Evolutionary conservation across 1,140 invertebrate genomes (phyloP).

Genomic region (Drosophila saltans): DNA sequence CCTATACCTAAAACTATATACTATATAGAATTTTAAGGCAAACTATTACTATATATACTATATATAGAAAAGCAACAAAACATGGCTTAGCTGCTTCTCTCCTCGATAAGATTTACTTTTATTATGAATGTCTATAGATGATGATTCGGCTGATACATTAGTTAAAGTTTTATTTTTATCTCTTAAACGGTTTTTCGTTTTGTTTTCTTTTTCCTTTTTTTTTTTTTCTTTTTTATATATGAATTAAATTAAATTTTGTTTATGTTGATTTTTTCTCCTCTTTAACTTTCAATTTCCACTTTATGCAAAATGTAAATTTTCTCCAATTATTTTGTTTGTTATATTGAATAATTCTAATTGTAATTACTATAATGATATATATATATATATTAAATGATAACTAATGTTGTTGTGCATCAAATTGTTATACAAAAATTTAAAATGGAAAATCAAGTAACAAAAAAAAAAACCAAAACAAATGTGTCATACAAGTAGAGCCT

Average conservation of each 20-base stretch:
- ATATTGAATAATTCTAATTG: conserved; percentile 25
- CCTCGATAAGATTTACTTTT: conserved; percentile 9
- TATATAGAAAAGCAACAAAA: conserved; percentile 10
- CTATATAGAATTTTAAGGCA: conserved; percentile 11
- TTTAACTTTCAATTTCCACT: background rate
- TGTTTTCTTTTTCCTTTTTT: background rate
- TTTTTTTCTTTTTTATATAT: background rate
- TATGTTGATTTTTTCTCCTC: background rate
- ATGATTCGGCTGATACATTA: conserved; percentile 11
- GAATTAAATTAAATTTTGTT: background rate
- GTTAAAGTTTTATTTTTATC: background rate
- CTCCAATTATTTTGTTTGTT: conserved; percentile 12
- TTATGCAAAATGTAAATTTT: conserved; percentile 7
- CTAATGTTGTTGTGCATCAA: conserved; percentile 60
- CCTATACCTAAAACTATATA: conserved; percentile 13
- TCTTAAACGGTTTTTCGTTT: background rate
- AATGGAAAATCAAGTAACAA: conserved; percentile 40
- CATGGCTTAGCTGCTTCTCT: conserved; percentile 9
- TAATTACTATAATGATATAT: conserved; percentile 31
- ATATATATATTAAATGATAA: conserved; percentile 26
- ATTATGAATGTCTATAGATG: conserved; percentile 8
- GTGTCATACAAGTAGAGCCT: conserved; percentile 41
- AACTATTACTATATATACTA: conserved; percentile 10
- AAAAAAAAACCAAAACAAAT: conserved; percentile 22
- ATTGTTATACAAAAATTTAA: conserved; percentile 58